These are phyloP conservation scores for Catocala fraxini DNA, from an alignment of 2,888 invertebrate genomes.

Conservation along the genomic window DNA sequence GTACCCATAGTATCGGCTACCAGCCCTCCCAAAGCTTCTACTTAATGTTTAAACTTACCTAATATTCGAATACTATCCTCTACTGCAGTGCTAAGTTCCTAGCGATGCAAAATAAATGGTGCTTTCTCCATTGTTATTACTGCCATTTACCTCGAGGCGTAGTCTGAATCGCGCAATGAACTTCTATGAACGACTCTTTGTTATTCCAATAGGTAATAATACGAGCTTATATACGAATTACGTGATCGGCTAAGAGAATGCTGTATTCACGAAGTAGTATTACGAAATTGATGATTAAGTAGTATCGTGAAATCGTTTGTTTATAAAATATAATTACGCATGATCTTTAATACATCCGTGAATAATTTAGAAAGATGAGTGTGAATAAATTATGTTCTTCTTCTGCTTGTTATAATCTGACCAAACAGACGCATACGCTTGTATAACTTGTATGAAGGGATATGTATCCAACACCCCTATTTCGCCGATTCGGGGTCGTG, in stretches of 20 bases:
- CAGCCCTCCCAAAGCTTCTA: no score
- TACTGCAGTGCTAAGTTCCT: constrained; percentile 42
- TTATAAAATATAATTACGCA: background rate
- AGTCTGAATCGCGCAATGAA: constrained; percentile 41
- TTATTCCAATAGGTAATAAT: constrained; percentile 44
- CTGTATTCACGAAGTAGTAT: constrained; percentile 29
- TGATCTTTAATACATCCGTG: background rate
- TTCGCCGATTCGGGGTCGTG: no score
- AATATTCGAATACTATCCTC: constrained; percentile 44
- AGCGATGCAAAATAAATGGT: constrained; percentile 51
- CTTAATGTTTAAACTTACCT: constrained; percentile 8
- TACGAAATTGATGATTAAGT: constrained; percentile 21
- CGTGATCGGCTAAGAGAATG: constrained; percentile 37
- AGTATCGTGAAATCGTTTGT: constrained; percentile 9
- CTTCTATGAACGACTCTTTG: constrained; percentile 50
- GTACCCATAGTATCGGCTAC: no score
- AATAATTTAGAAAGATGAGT: no score
- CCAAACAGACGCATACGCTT: no score
- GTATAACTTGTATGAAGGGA: no score
- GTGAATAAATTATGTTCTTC: no score
- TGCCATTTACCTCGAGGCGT: constrained; percentile 41
- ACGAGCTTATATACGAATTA: constrained; percentile 34
- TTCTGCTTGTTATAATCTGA: no score
- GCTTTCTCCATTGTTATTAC: constrained; percentile 52
- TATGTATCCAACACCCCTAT: no score